Percentiles rank a stretch among this genome's conserved stretches.
phyloP scores from a whole-genome alignment of 2,888 invertebrate genomes.

The Schizaphis graminum region DNA sequence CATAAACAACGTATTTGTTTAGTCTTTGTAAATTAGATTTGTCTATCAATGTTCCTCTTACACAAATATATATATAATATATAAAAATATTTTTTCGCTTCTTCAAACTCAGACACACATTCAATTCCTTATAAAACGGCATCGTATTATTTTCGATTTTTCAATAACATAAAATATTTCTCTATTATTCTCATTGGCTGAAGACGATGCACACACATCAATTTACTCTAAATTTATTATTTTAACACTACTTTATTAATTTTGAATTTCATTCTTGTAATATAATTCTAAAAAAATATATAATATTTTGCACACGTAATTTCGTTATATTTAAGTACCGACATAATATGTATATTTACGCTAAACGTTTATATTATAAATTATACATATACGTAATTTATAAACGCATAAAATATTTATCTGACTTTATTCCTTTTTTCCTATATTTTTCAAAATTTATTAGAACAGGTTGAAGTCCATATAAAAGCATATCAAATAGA shows the following conservation, averaged over 20 bases:
- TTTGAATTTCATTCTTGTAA: background rate
- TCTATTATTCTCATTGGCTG: background rate
- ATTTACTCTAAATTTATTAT: background rate
- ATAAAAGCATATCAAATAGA: conserved; percentile 37
- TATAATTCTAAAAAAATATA: background rate
- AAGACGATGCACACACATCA: background rate
- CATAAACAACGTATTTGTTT: background rate
- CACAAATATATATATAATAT: background rate
- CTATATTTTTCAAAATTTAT: conserved; percentile 22
- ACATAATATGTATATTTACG: background rate
- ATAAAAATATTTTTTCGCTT: background rate
- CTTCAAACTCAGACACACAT: background rate
- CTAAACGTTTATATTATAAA: background rate
- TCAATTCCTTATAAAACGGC: background rate
- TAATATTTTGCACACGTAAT: background rate
- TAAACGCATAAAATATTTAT: conserved; percentile 2
- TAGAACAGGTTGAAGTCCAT: background rate
- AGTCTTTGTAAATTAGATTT: background rate
- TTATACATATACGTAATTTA: background rate
- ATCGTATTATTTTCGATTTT: background rate
- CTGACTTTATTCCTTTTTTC: conserved; percentile 14
- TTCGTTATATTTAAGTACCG: background rate
- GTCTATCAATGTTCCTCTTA: background rate
- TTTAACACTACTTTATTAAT: background rate
- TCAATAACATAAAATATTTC: background rate